Evolutionary conservation across 2,797 vertebrate species (phyloP), one percentile per base, ranked within the genome.

Genomic region (Sebastes ruberrimus): DNA sequence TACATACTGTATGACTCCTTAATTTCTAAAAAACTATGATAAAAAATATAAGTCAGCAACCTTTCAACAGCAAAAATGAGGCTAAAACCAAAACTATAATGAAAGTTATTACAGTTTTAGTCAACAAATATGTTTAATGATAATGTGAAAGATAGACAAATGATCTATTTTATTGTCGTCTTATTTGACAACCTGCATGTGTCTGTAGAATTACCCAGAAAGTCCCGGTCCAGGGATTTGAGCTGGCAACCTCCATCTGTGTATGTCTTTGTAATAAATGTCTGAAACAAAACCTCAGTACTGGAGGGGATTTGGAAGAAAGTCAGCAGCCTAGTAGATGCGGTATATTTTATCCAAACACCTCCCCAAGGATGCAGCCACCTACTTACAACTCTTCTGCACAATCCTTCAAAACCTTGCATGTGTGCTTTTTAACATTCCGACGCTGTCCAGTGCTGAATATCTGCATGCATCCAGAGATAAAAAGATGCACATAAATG

Each of bases 401-500:
- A 14, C 18, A 30, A 22, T 32, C 53, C 56, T 63, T 79, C 55
- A 69, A 71, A 75, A 71, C 20, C n/a, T 23, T 33, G 28, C 30
- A 20, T 42, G 55, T 38, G 1, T 28, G 49, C 79, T 72, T 53
- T 53, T 80, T 70, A 74, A 59, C 32, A 84, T 85, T 80, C 76
- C 74, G 11, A 63, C 56, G 22, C 8, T 6, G 10, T 62, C 67
- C 33, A 23, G 38, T 10, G 35, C 56, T 56, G 38, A 62, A 77
- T 78, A 74, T 84, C 23, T 32, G 42, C 59, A 66, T 57, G 60
- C 61, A 68, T 60, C 35, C 38, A n/a, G 23, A 23, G 52, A 74
- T 33, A 22, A 32, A 61, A 22, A 69, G 28, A 81, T 73, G 52
- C 69, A 71, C 74, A 82, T 69, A 80, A 88, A 84, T 77, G 57